Evolutionary conservation across 2,888 invertebrate species (phyloP), one percentile per base, ranked within the genome.

Genomic region (Cheilosia vulpina): DNA sequence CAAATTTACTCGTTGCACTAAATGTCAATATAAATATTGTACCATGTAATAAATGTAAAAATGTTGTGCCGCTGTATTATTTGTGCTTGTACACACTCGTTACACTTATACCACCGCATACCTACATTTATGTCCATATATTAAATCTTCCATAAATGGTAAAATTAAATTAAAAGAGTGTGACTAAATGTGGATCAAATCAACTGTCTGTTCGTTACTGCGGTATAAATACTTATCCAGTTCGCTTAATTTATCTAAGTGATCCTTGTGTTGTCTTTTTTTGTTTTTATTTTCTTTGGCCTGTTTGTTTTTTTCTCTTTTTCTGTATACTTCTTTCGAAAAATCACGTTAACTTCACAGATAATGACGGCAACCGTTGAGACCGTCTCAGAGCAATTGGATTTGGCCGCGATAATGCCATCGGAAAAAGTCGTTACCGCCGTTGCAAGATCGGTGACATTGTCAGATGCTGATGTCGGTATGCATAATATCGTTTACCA

Each of bases 331-430:
- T 58, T 76, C 53, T 71, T 52, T 55, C 55, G 47, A 83, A 82
- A 82, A 60, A 71, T 81, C 78, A 76, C 85, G 52, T 81, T 85
- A 85, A 81, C 58, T 85, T 66, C 93, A 91, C 94, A 97, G 97
- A 97, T 97, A 90, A 97, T 97, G 96, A 97, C 98, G 88, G 98
- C 98, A 27, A 97, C 97, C n/a, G 97, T 98, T 89, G 97, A 98
- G 93, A 98, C 97, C 45, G 97, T 98, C 87, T 96, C 96, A 82
- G 97, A 97, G 91, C 96, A 97, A 92, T 93, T 98, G 90, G 98
- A 98, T 92, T 94, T 98, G 90, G 96, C 97, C 52, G 96, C 96
- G 52, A 95, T 97, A 52, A 94, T 98, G 90, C 97, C 98, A 62
- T 93, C 95, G 1, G 96, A 95, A 90, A 94, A 94, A 89, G 94